Base-by-base conservation (phyloP, 35 echinoderm and acorn worm genomes). In the Ophiothrix spiculata region DNA sequence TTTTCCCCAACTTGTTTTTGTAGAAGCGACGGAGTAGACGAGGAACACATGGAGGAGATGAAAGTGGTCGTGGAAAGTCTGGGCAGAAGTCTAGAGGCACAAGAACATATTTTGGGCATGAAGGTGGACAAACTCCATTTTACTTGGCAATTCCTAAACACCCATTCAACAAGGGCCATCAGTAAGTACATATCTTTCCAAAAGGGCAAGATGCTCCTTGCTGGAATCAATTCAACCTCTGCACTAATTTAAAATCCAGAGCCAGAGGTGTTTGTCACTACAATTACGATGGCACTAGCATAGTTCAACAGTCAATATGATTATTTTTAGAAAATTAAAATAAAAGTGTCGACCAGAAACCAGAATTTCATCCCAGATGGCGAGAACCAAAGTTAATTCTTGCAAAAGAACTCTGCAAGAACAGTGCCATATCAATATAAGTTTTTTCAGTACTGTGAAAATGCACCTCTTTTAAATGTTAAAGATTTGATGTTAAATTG, bases 101-200 rank as follows among this genome's bases (percentile, higher is more conserved):
- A 10, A 84, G 79, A 33, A 89, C 96, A 16, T 81, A 89, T 14
- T 80, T 99, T 90, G 96, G 96, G 60, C 94, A 89, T 64, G 92
- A 99, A 84, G 96, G 96, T 28, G 96, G 96, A 36, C 77, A 87
- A 63, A 92, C 89, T 38, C 96, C 96, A 38, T 99, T 99, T 41
- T 99, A 99, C 79, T 42, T 94, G 33, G 81, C 84, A 76, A 90
- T 99, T 39, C 96, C 96, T 4, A 99, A 94, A 78, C 91, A 94
- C 77, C 96, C 91, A 36, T 99, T 91, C 40, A 94, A 99, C 83
- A 87, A 85, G 41, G 86, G 86, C 21, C 79, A 94, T 46, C 85
- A 87, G 96, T 99, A 84, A 89, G 96, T 88, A 75, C 41, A n/a
- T n/a, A n/a, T n/a, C n/a, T n/a, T 80, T 87, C 15, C 21, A n/a